Base-by-base conservation (phyloP, 2,888 invertebrate genomes). In the Hecatera dysodea region DNA sequence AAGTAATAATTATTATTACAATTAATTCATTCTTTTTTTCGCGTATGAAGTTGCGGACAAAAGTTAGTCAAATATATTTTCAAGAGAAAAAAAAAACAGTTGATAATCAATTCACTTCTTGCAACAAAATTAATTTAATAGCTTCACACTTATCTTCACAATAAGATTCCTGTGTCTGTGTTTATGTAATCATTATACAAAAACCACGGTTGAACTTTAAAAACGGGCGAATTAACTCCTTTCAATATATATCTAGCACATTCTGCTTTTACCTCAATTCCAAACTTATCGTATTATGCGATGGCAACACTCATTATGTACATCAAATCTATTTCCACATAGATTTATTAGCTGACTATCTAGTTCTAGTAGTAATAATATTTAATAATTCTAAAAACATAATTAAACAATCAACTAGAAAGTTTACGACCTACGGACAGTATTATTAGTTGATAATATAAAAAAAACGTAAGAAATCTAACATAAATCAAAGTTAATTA, bases 401-500 rank as follows among this genome's bases (percentile, higher is more conserved):
- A 78, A 80, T 79, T 78, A 78, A 73, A 80, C 67, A 78, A 82
- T 80, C 67, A 80, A 72, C 44, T 57, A 73, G 78, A 82, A 78
- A 80, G 78, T 80, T 82, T 80, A 82, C 74, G 60, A 80, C 68
- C 63, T 72, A 72, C 46, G 44, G 48, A 60, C 72, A 67, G 67
- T 67, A 60, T 78, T 79, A 81, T 81, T 68, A 82, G 66, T 61
- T 55, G 68, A 50, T 64, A 72, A 67, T 72, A 78, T 75, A 83
- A 75, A 78, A 81, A 64, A 81, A 64, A 55, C 60, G 0, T 57
- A 84, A 72, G 72, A 72, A 79, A 72, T 73, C 46, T 60, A 68
- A 70, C 62, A 81, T 85, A 85, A 80, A 80, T 83, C 78, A 85
- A 59, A 71, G 73, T 69, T 83, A 72, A 83, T 83, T 78, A 78